Percentiles rank a stretch among this genome's conserved stretches.
These are phyloP conservation scores for Nycteola revayana DNA, from an alignment of 2,888 invertebrate genomes.

Conservation along the genomic window DNA sequence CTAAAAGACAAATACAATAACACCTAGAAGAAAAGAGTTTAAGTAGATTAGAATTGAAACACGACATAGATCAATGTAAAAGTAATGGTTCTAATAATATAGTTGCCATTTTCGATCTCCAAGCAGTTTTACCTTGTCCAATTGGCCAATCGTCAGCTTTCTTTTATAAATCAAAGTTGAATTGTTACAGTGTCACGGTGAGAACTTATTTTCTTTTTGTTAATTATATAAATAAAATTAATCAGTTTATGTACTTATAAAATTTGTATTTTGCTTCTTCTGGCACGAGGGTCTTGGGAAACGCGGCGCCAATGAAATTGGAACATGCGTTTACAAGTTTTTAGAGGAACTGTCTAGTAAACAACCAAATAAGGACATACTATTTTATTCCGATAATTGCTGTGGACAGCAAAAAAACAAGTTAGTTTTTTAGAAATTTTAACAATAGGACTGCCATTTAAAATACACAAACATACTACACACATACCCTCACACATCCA, in stretches of 20 bases:
- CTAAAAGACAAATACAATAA: constrained; percentile 13
- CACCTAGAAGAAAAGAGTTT: constrained; percentile 23
- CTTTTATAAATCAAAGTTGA: constrained; percentile 15
- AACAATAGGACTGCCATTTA: too few species aligned
- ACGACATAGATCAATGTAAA: constrained; percentile 11
- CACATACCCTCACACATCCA: too few species aligned
- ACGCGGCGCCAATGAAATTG: constrained; percentile 27
- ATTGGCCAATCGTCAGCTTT: constrained; percentile 19
- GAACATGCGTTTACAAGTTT: constrained; percentile 23
- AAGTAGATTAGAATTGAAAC: constrained; percentile 11
- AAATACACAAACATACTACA: too few species aligned
- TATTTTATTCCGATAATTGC: constrained; percentile 24
- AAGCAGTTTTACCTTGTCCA: constrained; percentile 12
- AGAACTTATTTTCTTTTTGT: constrained; percentile 5
- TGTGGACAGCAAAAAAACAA: constrained; percentile 30
- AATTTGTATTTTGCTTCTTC: constrained; percentile 13
- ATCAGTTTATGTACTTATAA: constrained; percentile 6
- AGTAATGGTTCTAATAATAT: constrained; percentile 5
- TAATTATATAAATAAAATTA: constrained; percentile 8
- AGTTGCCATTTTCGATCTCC: constrained; percentile 18
- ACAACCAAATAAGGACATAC: constrained; percentile 18
- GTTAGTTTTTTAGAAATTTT: constrained; percentile 5
- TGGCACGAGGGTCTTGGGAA: constrained; percentile 27
- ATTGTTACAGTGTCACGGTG: constrained; percentile 9
- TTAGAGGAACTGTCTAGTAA: constrained; percentile 13